Conservation (phyloP, 2,888 invertebrate genomes). For the Notodonta dromedarius region DNA sequence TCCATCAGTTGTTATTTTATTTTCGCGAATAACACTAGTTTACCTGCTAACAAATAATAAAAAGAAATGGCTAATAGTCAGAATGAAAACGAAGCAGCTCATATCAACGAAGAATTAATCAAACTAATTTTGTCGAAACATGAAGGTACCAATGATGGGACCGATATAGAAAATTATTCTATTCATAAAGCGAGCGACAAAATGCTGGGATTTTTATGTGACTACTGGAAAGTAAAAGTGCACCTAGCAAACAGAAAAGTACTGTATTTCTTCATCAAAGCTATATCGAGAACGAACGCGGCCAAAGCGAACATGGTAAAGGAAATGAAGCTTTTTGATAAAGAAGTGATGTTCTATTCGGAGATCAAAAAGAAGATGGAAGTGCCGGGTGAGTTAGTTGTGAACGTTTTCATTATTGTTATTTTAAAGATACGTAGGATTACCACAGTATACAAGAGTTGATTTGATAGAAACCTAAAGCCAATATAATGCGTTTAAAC, state of each 20-base stretch:
- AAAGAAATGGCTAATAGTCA: not conserved
- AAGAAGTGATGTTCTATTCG: conserved; percentile 65
- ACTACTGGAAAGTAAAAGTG: conserved; percentile 71
- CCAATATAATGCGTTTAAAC: too few species aligned
- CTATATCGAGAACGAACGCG: conserved; percentile 59
- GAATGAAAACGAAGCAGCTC: conserved; percentile 10
- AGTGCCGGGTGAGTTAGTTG: conserved; percentile 57
- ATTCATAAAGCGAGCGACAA: conserved; percentile 65
- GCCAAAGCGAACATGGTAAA: conserved; percentile 71
- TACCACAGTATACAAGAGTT: not conserved
- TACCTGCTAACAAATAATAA: not conserved
- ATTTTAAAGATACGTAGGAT: too few species aligned
- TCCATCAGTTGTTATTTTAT: not conserved
- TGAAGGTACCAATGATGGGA: conserved; percentile 37
- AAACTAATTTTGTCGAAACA: conserved; percentile 52
- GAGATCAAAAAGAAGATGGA: conserved; percentile 58
- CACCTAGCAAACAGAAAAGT: conserved; percentile 37
- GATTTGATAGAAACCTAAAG: too few species aligned
- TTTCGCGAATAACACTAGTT: not conserved
- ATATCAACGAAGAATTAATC: conserved; percentile 56
- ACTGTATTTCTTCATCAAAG: conserved; percentile 67
- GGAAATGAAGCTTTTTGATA: conserved; percentile 64
- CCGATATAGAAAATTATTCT: conserved; percentile 45
- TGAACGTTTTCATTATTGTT: not conserved
- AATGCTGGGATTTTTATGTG: conserved; percentile 75